These are phyloP conservation scores for Agonopterix alstromeriana DNA, from an alignment of 2,888 invertebrate species.

Conservation along the genomic window DNA sequence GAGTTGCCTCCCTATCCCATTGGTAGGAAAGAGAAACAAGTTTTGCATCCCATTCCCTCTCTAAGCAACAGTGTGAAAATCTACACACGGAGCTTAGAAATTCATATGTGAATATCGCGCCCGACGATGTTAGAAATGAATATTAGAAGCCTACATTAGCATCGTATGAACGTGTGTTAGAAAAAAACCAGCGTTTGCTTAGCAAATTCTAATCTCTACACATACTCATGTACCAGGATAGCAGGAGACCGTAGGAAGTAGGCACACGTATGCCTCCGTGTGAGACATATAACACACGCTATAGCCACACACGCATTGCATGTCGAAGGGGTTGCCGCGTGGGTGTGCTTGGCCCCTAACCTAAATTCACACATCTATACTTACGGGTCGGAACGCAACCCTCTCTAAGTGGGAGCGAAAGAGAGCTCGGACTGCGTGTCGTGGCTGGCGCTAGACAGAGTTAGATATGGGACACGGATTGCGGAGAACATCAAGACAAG, in stretches of 20 bases:
- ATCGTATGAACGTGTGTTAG: conserved; percentile 51
- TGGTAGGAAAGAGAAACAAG: conserved; percentile 11
- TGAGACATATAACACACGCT: conserved; percentile 52
- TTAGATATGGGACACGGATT: conserved; percentile 40
- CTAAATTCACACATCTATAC: conserved; percentile 42
- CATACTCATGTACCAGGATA: conserved; percentile 69
- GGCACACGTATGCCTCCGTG: conserved; percentile 55
- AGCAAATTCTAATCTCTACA: conserved; percentile 76
- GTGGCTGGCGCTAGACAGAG: conserved; percentile 52
- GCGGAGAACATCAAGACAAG: conserved; percentile 42
- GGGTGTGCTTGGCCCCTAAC: conserved; percentile 40
- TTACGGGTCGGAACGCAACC: conserved; percentile 33
- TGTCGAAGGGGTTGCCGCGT: conserved; percentile 57
- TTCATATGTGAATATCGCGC: conserved; percentile 6
- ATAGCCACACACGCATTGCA: conserved; percentile 63
- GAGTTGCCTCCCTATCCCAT: conserved; percentile 13
- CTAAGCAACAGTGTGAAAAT: conserved; percentile 18
- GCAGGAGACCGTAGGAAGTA: conserved; percentile 51
- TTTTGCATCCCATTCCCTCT: conserved; percentile 11
- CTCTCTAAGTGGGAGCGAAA: conserved; percentile 46
- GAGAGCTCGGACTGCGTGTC: conserved; percentile 28
- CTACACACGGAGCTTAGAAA: conserved; percentile 8
- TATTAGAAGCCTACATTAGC: conserved; percentile 43
- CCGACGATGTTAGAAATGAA: conserved; percentile 6
- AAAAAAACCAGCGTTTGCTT: conserved; percentile 70